Percentiles rank a stretch among this genome's conserved stretches.
These are phyloP conservation scores for Sarcophaga carnaria DNA, from an alignment of 2,888 invertebrate genomes.

Conservation along the genomic window DNA sequence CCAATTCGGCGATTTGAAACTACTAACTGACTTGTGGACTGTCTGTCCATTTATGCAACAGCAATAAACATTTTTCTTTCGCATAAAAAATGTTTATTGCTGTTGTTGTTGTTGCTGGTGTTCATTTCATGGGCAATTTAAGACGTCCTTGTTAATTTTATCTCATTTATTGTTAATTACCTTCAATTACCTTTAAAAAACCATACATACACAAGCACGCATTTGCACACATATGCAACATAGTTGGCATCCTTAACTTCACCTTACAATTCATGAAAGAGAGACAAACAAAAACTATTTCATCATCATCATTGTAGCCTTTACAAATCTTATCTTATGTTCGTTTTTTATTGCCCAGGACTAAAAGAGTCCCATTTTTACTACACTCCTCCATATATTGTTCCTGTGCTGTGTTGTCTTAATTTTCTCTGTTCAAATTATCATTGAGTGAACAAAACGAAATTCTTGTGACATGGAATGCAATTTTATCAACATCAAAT, in stretches of 20 bases:
- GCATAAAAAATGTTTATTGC: neutral
- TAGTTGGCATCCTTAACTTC: slow-evolving; percentile 4
- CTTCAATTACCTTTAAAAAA: slow-evolving; percentile 49
- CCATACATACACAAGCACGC: neutral
- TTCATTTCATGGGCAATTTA: slow-evolving; percentile 55
- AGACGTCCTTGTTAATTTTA: slow-evolving; percentile 58
- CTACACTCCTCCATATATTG: too few species aligned
- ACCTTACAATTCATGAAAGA: slow-evolving; percentile 34
- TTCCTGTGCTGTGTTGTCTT: too few species aligned
- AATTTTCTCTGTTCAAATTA: too few species aligned
- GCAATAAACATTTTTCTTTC: neutral
- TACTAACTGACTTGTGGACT: neutral
- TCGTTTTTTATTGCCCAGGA: neutral
- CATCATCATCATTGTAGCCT: too few species aligned
- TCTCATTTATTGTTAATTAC: slow-evolving; percentile 57
- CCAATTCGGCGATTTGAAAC: slow-evolving; percentile 7
- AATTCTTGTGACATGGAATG: too few species aligned
- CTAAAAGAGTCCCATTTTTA: too few species aligned
- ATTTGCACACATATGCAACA: neutral
- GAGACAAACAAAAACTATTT: neutral
- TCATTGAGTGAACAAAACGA: too few species aligned
- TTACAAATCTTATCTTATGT: neutral
- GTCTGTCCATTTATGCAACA: neutral
- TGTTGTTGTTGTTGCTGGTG: slow-evolving; percentile 16
- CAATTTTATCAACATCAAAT: too few species aligned